Evolutionary conservation across 2,113 vertebrate genomes (phyloP).

Genomic region (Gallinago paraguaiae): DNA sequence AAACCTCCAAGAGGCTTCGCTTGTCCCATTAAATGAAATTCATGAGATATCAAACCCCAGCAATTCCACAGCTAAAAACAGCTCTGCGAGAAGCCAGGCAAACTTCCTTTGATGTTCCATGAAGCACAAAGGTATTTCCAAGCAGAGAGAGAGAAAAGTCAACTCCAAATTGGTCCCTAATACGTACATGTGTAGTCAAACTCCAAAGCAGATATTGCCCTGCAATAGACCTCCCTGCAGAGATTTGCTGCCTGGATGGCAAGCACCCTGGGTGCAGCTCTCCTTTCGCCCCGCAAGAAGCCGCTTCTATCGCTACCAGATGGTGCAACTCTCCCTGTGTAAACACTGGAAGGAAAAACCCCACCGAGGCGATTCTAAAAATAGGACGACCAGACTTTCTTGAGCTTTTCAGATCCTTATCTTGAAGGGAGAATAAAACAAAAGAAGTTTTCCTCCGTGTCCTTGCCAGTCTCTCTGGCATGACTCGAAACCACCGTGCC

Average conservation of each 20-base stretch:
- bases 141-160: conserved; percentile 45
- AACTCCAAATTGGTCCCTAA: not conserved
- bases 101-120: conserved; percentile 38
- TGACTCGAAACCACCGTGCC: not conserved
- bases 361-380: conserved; percentile 73
- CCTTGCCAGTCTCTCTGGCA: conserved; percentile 8
- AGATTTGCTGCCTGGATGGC: conserved; percentile 20
- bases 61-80: conserved; percentile 59
- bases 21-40: not conserved
- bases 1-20: conserved; percentile 21
- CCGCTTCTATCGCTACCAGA: conserved; percentile 77
- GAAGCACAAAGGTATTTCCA: conserved; percentile 21
- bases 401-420: conserved; percentile 63
- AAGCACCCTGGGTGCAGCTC: conserved; percentile 34
- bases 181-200: not conserved
- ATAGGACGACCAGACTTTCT: conserved; percentile 67
- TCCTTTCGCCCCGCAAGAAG: conserved; percentile 25
- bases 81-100: not conserved
- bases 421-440: conserved; percentile 57
- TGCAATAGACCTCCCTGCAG: not conserved
- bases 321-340: conserved; percentile 68
- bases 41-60: conserved; percentile 14
- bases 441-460: not conserved
- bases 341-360: conserved; percentile 76
- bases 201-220: not conserved